Percentiles rank a stretch among this genome's conserved stretches.
Evolutionary conservation across 2,888 invertebrate genomes (phyloP).

Genomic region (Drosophila algonquin): DNA sequence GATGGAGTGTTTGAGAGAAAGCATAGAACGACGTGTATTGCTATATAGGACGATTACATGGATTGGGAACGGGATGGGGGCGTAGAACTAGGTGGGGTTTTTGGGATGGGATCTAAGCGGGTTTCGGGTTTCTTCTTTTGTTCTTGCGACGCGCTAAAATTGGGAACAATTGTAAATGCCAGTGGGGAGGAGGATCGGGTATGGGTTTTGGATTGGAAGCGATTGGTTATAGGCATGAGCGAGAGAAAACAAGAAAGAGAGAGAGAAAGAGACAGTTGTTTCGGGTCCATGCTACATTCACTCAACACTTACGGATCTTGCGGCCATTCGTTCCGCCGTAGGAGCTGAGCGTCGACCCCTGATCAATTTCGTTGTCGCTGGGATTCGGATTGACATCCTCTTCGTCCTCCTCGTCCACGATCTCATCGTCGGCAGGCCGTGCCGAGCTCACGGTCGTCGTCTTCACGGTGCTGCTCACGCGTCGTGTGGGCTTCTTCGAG

Average conservation of each 20-base stretch:
- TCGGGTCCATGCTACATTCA: slow-evolving; percentile 71
- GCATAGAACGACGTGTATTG: slow-evolving; percentile 29
- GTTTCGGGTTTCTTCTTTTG: slow-evolving; percentile 44
- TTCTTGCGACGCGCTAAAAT: slow-evolving; percentile 68
- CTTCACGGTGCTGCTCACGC: slow-evolving; percentile 77
- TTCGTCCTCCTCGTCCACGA: slow-evolving; percentile 81
- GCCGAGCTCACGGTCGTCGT: slow-evolving; percentile 80
- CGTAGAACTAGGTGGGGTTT: slow-evolving; percentile 49
- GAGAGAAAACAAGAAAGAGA: slow-evolving; percentile 57
- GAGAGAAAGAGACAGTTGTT: slow-evolving; percentile 72
- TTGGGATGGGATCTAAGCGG: slow-evolving; percentile 11
- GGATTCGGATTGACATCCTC: slow-evolving; percentile 78
- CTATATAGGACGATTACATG: slow-evolving; percentile 12
- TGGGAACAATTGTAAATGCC: slow-evolving; percentile 29
- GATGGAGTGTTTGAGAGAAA: slow-evolving; percentile 7
- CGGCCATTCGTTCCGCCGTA: slow-evolving; percentile 76
- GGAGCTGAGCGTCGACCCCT: slow-evolving; percentile 66
- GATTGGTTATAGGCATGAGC: slow-evolving; percentile 57
- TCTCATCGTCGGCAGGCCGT: slow-evolving; percentile 74
- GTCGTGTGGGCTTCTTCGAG: slow-evolving; percentile 73
- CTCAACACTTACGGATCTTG: slow-evolving; percentile 83
- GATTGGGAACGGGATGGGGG: slow-evolving; percentile 19
- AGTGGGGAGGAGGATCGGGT: slow-evolving; percentile 20
- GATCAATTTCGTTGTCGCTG: slow-evolving; percentile 78
- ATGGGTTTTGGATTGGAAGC: slow-evolving; percentile 51